phyloP scores from a whole-genome alignment of 2,888 invertebrate species.

The Scaptodrosophila latifasciaeformis region DNA sequence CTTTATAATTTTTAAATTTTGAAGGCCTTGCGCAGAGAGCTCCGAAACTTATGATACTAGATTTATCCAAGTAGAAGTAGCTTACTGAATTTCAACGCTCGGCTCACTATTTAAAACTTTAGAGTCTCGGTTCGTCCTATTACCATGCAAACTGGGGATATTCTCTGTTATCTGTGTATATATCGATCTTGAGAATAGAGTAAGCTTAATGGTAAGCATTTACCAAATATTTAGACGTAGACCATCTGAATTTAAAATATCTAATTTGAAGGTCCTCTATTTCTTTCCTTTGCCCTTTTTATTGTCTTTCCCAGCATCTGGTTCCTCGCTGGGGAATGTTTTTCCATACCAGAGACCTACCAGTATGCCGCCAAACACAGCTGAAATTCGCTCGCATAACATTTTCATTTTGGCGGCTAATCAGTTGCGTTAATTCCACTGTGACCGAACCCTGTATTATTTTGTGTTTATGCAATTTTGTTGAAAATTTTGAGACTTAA shows the following conservation, averaged over 20 bases:
- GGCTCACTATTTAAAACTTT: neutral
- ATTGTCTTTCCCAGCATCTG: neutral
- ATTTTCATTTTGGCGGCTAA: slow-evolving; percentile 33
- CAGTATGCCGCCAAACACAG: slow-evolving; percentile 38
- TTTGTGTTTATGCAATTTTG: too few species aligned
- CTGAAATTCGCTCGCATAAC: slow-evolving; percentile 47
- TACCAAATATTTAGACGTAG: neutral
- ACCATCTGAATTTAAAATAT: neutral
- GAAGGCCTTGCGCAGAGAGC: too few species aligned
- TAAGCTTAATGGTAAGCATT: neutral
- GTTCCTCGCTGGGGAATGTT: slow-evolving; percentile 29
- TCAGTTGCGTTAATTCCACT: too few species aligned
- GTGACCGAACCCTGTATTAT: too few species aligned
- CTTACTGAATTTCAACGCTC: neutral
- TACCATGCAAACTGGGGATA: too few species aligned
- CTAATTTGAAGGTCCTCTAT: slow-evolving; percentile 4
- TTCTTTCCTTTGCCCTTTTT: slow-evolving; percentile 16
- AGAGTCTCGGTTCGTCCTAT: neutral
- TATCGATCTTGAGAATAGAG: neutral
- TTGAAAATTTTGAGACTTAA: too few species aligned
- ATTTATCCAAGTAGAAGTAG: neutral
- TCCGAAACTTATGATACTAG: neutral
- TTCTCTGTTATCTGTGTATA: neutral
- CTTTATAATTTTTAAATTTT: slow-evolving; percentile 1
- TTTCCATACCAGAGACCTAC: slow-evolving; percentile 50